A percentile compares a stretch with the other conserved stretches of the same genome.
These are phyloP conservation scores for Grammomys surdaster DNA, from an alignment of 2,113 vertebrate species.

Conservation along the genomic window DNA sequence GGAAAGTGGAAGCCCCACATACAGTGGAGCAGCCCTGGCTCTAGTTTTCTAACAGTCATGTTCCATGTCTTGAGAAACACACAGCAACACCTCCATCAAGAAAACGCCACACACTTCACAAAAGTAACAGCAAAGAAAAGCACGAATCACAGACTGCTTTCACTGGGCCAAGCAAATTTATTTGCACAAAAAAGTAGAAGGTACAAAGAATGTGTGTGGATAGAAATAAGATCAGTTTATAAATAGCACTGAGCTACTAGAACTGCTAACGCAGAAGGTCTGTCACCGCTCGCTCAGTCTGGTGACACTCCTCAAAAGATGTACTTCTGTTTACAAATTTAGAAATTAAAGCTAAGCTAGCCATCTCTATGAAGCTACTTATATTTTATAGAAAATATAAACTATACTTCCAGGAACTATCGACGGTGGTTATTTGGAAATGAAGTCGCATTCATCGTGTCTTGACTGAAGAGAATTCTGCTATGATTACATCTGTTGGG, in stretches of 20 bases:
- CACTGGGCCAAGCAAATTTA: slow-evolving; percentile 42
- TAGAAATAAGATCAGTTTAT: not conserved
- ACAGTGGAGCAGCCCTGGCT: not conserved
- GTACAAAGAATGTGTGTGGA: not conserved
- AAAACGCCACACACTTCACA: not conserved
- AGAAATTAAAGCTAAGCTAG: slow-evolving; percentile 57
- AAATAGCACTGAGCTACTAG: not conserved
- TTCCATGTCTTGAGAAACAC: not conserved
- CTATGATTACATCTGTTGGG: slow-evolving; percentile 63
- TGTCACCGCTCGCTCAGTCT: not conserved
- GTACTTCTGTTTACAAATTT: not conserved
- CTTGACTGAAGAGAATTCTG: slow-evolving; percentile 65
- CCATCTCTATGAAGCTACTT: not conserved
- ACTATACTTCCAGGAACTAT: slow-evolving; percentile 69
- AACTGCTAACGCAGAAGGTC: not conserved
- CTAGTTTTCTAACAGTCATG: not conserved
- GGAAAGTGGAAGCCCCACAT: not conserved
- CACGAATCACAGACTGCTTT: not conserved
- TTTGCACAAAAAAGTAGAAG: slow-evolving; percentile 63
- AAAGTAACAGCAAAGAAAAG: not conserved
- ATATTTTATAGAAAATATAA: slow-evolving; percentile 63
- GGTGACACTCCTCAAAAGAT: slow-evolving; percentile 11
- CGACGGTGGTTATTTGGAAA: slow-evolving; percentile 61
- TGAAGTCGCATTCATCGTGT: slow-evolving; percentile 70
- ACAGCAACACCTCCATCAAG: not conserved